Evolutionary conservation across 2,888 invertebrate species (phyloP).

Genomic region (Synergus japonicus): DNA sequence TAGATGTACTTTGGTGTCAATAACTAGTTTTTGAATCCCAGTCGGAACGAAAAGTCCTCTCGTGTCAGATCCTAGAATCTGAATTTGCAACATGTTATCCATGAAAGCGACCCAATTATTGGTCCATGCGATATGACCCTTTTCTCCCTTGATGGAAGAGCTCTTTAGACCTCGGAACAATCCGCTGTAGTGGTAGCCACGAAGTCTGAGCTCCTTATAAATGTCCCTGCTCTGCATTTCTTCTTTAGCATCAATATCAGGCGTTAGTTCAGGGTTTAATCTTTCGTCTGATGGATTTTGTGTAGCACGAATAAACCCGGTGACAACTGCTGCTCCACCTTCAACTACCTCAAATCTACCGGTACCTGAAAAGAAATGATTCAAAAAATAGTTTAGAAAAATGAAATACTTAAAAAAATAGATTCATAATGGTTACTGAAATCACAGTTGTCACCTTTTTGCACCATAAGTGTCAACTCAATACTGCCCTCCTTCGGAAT

Average conservation of each 20-base stretch:
- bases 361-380: constrained; percentile 68
- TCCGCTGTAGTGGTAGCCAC: constrained; percentile 80
- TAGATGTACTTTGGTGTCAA: constrained; percentile 79
- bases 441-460: constrained; percentile 76
- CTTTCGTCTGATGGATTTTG: constrained; percentile 74
- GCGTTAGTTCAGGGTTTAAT: constrained; percentile 64
- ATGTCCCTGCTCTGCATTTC: constrained; percentile 71
- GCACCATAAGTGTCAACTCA: constrained; percentile 80
- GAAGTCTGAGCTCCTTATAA: constrained; percentile 78
- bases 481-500: constrained; percentile 83
- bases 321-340: constrained; percentile 84
- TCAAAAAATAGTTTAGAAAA: neutral
- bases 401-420: neutral
- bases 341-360: constrained; percentile 82
- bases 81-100: constrained; percentile 84
- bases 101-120: constrained; percentile 85
- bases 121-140: constrained; percentile 79
- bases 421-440: neutral
- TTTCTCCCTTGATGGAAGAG: constrained; percentile 75
- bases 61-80: constrained; percentile 77
- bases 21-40: constrained; percentile 79
- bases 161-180: constrained; percentile 78
- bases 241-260: constrained; percentile 59
- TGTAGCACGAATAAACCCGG: constrained; percentile 83
- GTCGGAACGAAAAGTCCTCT: constrained; percentile 81